These are phyloP conservation scores for Lydus trimaculatus DNA, from an alignment of 2,888 invertebrate species.

Conservation along the genomic window DNA sequence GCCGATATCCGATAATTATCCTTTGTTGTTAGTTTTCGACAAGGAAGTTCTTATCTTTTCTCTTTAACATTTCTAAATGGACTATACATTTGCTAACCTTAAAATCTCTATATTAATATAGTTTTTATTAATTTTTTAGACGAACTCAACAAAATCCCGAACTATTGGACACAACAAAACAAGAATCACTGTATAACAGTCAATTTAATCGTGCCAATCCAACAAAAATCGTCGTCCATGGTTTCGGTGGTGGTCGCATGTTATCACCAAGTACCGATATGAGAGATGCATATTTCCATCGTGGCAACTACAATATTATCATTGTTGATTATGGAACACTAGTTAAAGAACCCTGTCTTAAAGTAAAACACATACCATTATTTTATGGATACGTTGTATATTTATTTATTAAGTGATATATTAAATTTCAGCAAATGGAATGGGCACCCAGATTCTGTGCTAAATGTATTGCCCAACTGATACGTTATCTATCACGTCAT, in stretches of 20 bases:
- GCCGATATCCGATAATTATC: too few species aligned
- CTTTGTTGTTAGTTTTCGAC: too few species aligned
- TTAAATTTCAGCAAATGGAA: conserved; percentile 56
- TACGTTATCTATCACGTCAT: conserved; percentile 79
- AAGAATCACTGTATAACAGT: conserved; percentile 75
- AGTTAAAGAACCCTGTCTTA: conserved; percentile 83
- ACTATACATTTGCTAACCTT: too few species aligned
- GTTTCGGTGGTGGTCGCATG: conserved; percentile 86
- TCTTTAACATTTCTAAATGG: too few species aligned
- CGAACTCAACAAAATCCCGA: conserved; percentile 79
- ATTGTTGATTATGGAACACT: conserved; percentile 85
- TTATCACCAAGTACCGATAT: conserved; percentile 85
- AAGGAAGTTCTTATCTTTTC: too few species aligned
- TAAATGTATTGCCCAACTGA: conserved; percentile 81
- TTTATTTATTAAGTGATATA: too few species aligned
- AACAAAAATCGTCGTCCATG: conserved; percentile 89
- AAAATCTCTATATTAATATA: not conserved
- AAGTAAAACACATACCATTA: conserved; percentile 49
- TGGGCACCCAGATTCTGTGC: conserved; percentile 62
- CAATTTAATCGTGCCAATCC: conserved; percentile 80
- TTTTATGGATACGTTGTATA: too few species aligned
- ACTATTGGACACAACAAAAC: conserved; percentile 72
- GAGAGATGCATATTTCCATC: conserved; percentile 80
- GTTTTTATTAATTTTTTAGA: conserved; percentile 57
- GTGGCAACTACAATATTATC: conserved; percentile 84